phyloP scores from a whole-genome alignment of 2,888 invertebrate species.

The Hofmannophila pseudospretella region DNA sequence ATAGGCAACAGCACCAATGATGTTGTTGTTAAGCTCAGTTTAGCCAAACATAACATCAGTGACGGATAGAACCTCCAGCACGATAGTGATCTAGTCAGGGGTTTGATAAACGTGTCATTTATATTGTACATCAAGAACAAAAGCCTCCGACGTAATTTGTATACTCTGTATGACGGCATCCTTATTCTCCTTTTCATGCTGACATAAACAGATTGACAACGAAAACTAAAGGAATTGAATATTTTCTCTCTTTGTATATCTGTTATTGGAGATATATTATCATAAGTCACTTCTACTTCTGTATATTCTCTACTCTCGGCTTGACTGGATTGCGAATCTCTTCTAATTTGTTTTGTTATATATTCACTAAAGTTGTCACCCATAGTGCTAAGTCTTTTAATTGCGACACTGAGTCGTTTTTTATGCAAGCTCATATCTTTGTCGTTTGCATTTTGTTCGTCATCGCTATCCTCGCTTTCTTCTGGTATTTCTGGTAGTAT shows the following conservation, averaged over 20 bases:
- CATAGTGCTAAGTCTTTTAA: slow-evolving; percentile 72
- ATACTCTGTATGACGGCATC: slow-evolving; percentile 65
- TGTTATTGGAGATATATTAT: slow-evolving; percentile 60
- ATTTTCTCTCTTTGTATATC: slow-evolving; percentile 65
- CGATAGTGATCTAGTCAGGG: slow-evolving; percentile 60
- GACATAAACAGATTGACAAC: slow-evolving; percentile 59
- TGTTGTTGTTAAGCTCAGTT: slow-evolving; percentile 52
- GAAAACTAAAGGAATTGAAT: slow-evolving; percentile 63
- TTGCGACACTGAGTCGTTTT: slow-evolving; percentile 58
- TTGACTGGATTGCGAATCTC: slow-evolving; percentile 41
- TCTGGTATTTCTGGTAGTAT: slow-evolving; percentile 75
- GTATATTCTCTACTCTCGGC: slow-evolving; percentile 46
- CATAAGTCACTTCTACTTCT: slow-evolving; percentile 62
- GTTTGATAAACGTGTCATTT: slow-evolving; percentile 66
- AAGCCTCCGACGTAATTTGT: slow-evolving; percentile 52
- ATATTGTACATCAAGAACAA: slow-evolving; percentile 52
- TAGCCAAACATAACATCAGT: slow-evolving; percentile 52
- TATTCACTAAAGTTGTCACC: slow-evolving; percentile 71
- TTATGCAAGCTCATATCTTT: slow-evolving; percentile 38
- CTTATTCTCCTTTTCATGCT: slow-evolving; percentile 52
- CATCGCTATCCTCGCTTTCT: slow-evolving; percentile 61
- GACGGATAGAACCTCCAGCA: slow-evolving; percentile 70
- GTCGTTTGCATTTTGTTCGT: slow-evolving; percentile 29
- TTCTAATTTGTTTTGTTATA: slow-evolving; percentile 60
- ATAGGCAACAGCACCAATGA: slow-evolving; percentile 51